Evolutionary conservation across 2,797 vertebrate genomes (phyloP), one percentile per base, ranked within the genome.

Genomic region (Acanthopagrus latus): DNA sequence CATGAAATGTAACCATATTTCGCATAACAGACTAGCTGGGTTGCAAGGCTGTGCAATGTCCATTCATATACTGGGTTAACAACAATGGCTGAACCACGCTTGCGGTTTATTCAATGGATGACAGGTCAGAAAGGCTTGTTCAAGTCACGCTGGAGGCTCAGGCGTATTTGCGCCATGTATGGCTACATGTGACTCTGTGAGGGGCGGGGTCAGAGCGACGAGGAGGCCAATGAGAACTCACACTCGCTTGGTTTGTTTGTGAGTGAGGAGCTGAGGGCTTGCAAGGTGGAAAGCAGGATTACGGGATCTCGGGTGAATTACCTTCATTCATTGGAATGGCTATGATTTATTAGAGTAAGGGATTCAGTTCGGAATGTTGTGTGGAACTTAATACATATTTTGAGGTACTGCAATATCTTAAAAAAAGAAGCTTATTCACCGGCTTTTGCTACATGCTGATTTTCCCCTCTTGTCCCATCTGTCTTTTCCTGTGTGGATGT

Each of bases 181-280:
- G 67, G 71, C 14, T 63, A 52, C 86, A 84, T 65, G 88, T 92
- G 84, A 88, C 57, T 25, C 27, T 33, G 6, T 8, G 33, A 64
- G 75, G 58, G 92, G 93, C 83, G 91, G 75, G 17, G 80, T 1
- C 0, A 52, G 3, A 65, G 23, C 0, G 21, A 67, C 1, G 3
- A 51, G 29, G 33, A 17, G 81, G 60, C 90, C 90, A 91, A 87
- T 91, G 64, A 70, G 12, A 38, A 17, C 7, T 44, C 67, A 3
- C 12, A 18, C 11, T 27, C 17, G 7, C 10, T 1, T 27, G 29
- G 12, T 54, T 47, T 64, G 25, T 44, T 25, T 14, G 21, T 48
- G 51, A 46, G 65, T 44, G 17, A 23, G 29, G 27, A n/a, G 16
- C 16, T 13, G 20, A 66, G 44, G 54, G 23, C 20, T 58, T 43